Evolutionary conservation across 2,888 invertebrate species (phyloP), one percentile per base, ranked within the genome.

Genomic region (Eremobia ochroleuca): DNA sequence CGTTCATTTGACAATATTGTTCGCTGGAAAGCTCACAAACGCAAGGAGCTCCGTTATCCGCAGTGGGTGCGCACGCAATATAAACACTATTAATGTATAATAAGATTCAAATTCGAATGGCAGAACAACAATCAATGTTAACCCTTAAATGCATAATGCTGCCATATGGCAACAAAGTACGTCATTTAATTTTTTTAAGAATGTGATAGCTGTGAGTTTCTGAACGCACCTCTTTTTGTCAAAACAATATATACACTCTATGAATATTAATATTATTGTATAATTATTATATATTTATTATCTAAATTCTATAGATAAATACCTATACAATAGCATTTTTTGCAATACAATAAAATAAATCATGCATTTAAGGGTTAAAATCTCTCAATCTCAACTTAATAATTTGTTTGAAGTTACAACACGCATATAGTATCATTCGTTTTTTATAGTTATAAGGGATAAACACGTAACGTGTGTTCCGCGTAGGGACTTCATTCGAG

Each of bases 71-170:
- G 81, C 85, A 83, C 82, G 81, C 81, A 82, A 82, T 77, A 79
- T 79, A 81, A 82, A 85, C 76, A 77, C 79, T 88, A 87, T 81
- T 73, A 52, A 67, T 85, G 77, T 76, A 81, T 71, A 81, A 80
- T 83, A 83, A 78, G 66, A 77, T 76, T 81, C 76, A 78, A 74
- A 80, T 65, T 80, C 71, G 25, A 73, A 80, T 78, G 69, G 55
- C 75, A 78, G 76, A 65, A 81, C 77, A 85, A 83, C 74, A 80
- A 62, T 77, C 37, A 76, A 76, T 77, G 72, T 74, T n/a, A n/a
- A n/a, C n/a, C n/a, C n/a, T n/a, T n/a, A n/a, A n/a, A n/a, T n/a
- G n/a, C n/a, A n/a, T n/a, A n/a, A n/a, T n/a, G n/a, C n/a, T n/a
- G n/a, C n/a, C n/a, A n/a, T n/a, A n/a, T n/a, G n/a, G n/a, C n/a